Conservation (phyloP, 2,888 invertebrate species). For the Seira sanloemensis region DNA sequence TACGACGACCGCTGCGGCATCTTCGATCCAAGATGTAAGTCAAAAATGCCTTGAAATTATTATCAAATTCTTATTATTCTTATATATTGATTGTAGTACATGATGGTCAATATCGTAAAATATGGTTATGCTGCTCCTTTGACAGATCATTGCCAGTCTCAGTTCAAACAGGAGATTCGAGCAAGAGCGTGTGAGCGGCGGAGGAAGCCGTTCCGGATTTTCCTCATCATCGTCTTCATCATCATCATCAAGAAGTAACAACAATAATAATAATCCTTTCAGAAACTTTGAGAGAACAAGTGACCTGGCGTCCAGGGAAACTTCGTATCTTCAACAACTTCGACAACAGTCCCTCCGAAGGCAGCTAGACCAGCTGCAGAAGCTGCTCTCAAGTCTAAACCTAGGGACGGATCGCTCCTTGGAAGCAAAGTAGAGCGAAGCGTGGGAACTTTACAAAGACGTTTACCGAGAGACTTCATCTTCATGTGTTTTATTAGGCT, state of each 20-base stretch:
- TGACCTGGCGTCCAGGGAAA: constrained; percentile 30
- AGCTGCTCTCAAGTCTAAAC: constrained; percentile 55
- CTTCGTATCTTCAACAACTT: constrained; percentile 40
- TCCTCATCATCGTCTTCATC: too few relatives aligned
- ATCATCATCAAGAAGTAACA: too few relatives aligned
- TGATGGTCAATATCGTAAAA: too few relatives aligned
- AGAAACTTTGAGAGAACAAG: constrained; percentile 19
- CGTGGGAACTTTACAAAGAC: too few relatives aligned
- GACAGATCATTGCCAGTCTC: constrained; percentile 38
- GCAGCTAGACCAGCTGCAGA: constrained; percentile 59
- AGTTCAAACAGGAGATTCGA: constrained; percentile 37
- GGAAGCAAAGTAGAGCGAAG: constrained; percentile 4
- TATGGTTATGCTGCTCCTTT: too few relatives aligned
- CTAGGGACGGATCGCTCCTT: constrained; percentile 33
- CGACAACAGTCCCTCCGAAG: constrained; percentile 51
- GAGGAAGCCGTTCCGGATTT: not conserved
- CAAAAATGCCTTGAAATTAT: too few relatives aligned
- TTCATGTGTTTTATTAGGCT: too few relatives aligned
- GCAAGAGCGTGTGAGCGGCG: constrained; percentile 24
- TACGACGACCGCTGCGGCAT: constrained; percentile 53
- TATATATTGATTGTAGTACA: too few relatives aligned
- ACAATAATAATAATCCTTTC: too few relatives aligned
- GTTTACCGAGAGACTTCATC: too few relatives aligned
- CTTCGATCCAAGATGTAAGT: constrained; percentile 56
- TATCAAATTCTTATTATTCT: not conserved